phyloP scores from a whole-genome alignment of 2,888 invertebrate genomes.

The Meloe dianella region DNA sequence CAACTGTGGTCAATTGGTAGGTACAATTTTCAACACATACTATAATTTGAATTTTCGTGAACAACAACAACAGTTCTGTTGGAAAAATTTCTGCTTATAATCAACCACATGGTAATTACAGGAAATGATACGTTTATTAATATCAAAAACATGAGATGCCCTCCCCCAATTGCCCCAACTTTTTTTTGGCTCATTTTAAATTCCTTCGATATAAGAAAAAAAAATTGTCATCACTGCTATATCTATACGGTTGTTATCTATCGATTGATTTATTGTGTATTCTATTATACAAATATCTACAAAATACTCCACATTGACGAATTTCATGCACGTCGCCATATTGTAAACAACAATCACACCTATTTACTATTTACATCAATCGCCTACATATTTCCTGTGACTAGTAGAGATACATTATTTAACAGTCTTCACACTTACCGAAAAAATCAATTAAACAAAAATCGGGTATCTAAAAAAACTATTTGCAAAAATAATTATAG shows the following conservation, averaged over 20 bases:
- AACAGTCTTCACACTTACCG: constrained; percentile 42
- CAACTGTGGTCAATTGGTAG: constrained; percentile 5
- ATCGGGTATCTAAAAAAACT: constrained; percentile 39
- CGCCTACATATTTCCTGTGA: constrained; percentile 15
- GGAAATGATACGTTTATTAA: constrained; percentile 16
- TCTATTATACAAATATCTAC: not conserved
- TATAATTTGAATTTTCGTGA: constrained; percentile 15
- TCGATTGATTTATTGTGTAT: not conserved
- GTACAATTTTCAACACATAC: constrained; percentile 6
- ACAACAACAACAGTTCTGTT: not conserved
- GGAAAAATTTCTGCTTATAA: not conserved
- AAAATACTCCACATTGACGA: constrained; percentile 1
- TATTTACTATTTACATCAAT: constrained; percentile 24
- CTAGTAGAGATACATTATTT: constrained; percentile 5
- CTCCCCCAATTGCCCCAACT: not conserved
- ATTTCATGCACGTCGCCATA: constrained; percentile 39
- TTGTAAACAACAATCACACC: constrained; percentile 29
- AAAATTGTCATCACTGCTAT: too few relatives aligned
- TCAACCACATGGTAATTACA: constrained; percentile 14
- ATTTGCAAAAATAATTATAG: constrained; percentile 39
- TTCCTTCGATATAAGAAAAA: not conserved
- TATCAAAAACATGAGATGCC: not conserved
- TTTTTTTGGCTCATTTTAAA: not conserved
- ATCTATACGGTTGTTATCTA: not conserved
- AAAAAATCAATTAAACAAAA: constrained; percentile 36